Evolutionary conservation across 2,113 vertebrate species (phyloP), one percentile per base, ranked within the genome.

Genomic region (Nyctibius bracteatus): DNA sequence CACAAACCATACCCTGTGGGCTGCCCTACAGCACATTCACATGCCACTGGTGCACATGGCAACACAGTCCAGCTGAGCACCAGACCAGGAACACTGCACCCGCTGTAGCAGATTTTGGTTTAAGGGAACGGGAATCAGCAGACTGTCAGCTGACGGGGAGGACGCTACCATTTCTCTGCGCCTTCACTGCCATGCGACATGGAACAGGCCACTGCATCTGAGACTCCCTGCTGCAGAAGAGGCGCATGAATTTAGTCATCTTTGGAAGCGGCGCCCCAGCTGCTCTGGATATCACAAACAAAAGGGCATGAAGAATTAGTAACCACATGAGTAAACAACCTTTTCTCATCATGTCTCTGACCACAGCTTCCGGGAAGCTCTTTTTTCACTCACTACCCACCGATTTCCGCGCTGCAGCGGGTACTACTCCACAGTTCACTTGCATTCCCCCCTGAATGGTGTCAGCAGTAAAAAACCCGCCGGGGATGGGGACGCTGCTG

Each of bases 61-160:
- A 35, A 80, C 68, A 9, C 31, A 2, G 1, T 1, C 57, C 82
- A 7, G 67, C 49, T 7, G 30, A 61, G 83, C 51, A 8, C 0
- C 54, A 3, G 80, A 5, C 25, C 19, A 6, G 68, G 59, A 62
- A 12, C 44, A 0, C 35, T 3, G 90, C 20, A 0, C 41, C n/a
- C 41, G 12, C 20, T 2, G 25, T 31, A 65, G 74, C 79, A 65
- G 58, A 3, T 39, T 51, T 25, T 4, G 79, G 66, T 15, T 14
- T 6, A 4, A 20, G 75, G 47, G 66, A 39, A 35, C 0, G 2
- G 58, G 35, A 35, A 58, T 70, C 81, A 61, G 88, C 90, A 83
- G 88, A 8, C 86, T 70, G 88, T 86, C 95, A 88, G 94, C 95
- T 95, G 94, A 88, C 2, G 7, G 72, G 52, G 71, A 93, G 92